These are phyloP conservation scores for Drosophila paulistorum DNA, from an alignment of 1,140 invertebrate species.

Conservation along the genomic window DNA sequence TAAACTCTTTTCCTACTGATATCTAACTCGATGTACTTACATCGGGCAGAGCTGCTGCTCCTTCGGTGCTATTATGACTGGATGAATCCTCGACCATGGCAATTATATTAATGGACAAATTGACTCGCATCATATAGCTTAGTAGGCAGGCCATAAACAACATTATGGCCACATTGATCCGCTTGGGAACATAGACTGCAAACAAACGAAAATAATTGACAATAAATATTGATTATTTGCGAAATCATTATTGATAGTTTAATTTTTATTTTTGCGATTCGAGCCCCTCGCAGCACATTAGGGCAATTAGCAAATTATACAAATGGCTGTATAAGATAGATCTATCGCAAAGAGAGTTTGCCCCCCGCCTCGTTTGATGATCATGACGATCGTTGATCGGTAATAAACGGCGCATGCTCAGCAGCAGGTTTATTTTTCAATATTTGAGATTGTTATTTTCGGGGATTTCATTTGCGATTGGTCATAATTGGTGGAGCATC, in stretches of 20 bases:
- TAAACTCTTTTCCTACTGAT: not conserved
- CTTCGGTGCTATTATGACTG: slow-evolving; percentile 50
- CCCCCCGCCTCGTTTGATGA: slow-evolving; percentile 17
- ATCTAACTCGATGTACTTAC: slow-evolving; percentile 43
- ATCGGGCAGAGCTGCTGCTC: slow-evolving; percentile 57
- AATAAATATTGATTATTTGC: slow-evolving; percentile 54
- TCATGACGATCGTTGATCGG: slow-evolving; percentile 2
- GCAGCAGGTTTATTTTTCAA: slow-evolving; percentile 33
- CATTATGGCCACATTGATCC: slow-evolving; percentile 86
- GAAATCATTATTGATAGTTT: slow-evolving; percentile 26
- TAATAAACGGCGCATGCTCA: slow-evolving; percentile 56
- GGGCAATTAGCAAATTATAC: slow-evolving; percentile 41
- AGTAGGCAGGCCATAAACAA: slow-evolving; percentile 89
- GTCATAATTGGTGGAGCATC: slow-evolving; percentile 23
- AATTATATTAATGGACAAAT: slow-evolving; percentile 89
- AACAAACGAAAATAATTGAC: slow-evolving; percentile 9
- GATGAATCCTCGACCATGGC: slow-evolving; percentile 86
- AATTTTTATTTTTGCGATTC: not conserved
- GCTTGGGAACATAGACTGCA: slow-evolving; percentile 76
- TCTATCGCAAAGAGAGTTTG: slow-evolving; percentile 12
- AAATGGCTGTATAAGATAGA: slow-evolving; percentile 12
- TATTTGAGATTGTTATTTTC: slow-evolving; percentile 40
- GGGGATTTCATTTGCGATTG: slow-evolving; percentile 41
- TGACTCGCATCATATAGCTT: slow-evolving; percentile 89
- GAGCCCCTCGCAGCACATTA: slow-evolving; percentile 46